Percentiles rank a stretch among this genome's conserved stretches.
phyloP scores from a whole-genome alignment of 2,113 vertebrate genomes.

The Felis chaus region DNA sequence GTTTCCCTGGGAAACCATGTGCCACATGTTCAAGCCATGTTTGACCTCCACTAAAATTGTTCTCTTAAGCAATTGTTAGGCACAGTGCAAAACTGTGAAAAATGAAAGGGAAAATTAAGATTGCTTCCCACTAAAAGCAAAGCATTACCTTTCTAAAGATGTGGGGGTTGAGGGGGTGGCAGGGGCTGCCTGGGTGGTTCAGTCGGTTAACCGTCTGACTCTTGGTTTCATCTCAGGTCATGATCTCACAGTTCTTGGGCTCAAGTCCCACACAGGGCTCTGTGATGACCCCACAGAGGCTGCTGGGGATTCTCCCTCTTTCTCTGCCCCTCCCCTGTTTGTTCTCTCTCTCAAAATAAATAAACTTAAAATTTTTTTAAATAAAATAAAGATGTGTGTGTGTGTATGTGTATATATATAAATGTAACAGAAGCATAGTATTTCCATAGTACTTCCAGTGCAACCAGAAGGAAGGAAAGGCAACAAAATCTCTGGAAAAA shows the following conservation, averaged over 20 bases:
- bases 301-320: background rate
- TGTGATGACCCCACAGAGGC: background rate
- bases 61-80: conserved; percentile 69
- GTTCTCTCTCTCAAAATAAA: background rate
- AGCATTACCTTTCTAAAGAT: conserved; percentile 38
- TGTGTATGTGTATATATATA: background rate
- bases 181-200: background rate
- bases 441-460: background rate
- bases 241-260: background rate
- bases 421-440: background rate
- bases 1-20: conserved; percentile 86
- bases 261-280: background rate
- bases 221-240: background rate
- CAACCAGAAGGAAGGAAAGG: conserved; percentile 64
- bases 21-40: conserved; percentile 80
- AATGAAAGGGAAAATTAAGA: background rate
- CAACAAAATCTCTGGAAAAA: conserved; percentile 53
- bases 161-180: background rate
- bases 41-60: conserved; percentile 81
- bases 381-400: no score
- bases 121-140: background rate
- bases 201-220: background rate
- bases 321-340: background rate
- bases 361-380: background rate
- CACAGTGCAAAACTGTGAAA: conserved; percentile 58